These are phyloP conservation scores for Pyrochroa serraticornis DNA, from an alignment of 2,888 invertebrate species.

Conservation along the genomic window DNA sequence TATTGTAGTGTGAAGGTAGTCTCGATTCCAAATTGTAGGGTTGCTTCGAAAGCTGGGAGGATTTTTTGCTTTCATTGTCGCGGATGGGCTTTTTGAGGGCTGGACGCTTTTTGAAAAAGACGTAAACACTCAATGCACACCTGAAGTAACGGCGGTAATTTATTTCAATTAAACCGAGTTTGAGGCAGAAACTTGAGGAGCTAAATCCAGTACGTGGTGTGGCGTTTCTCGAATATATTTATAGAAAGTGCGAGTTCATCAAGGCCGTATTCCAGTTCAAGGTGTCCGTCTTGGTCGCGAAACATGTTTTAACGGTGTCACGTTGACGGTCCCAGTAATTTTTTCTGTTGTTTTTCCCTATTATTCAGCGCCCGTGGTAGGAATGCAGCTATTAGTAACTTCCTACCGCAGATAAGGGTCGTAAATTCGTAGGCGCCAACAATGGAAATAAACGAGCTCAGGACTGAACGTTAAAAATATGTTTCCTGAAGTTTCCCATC, in stretches of 20 bases:
- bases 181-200: not conserved
- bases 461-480: conserved; percentile 21
- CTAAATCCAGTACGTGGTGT: not conserved
- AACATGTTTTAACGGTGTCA: too few relatives aligned
- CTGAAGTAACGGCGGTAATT: too few relatives aligned
- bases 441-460: conserved; percentile 21
- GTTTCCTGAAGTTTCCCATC: conserved; percentile 23
- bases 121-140: too few relatives aligned
- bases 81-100: too few relatives aligned
- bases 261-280: not conserved
- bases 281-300: too few relatives aligned
- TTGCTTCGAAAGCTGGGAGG: too few relatives aligned
- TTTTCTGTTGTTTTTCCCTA: not conserved
- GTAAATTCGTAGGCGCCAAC: conserved; percentile 19
- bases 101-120: too few relatives aligned
- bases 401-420: conserved; percentile 24
- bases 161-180: too few relatives aligned
- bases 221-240: not conserved
- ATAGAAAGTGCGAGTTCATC: not conserved
- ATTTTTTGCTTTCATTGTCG: too few relatives aligned
- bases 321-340: not conserved
- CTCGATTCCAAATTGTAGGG: too few relatives aligned
- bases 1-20: too few relatives aligned
- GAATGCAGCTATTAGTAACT: conserved; percentile 19
- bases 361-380: not conserved